Percentiles rank a stretch among this genome's conserved stretches.
phyloP scores from a whole-genome alignment of 1,140 invertebrate genomes.

The Zaprionus capensis region DNA sequence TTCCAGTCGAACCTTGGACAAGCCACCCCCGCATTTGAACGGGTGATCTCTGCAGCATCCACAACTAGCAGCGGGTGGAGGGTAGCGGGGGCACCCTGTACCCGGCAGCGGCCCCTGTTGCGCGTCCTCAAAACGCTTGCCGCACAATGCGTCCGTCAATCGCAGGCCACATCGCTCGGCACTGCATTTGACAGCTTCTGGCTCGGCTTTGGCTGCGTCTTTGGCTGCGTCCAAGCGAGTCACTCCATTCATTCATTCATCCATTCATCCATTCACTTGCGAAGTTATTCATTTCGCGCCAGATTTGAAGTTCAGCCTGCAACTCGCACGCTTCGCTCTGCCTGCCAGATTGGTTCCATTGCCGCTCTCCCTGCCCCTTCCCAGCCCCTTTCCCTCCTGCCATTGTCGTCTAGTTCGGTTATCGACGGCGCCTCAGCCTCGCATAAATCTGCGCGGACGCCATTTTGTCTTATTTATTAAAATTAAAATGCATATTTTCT shows the following conservation, averaged over 20 bases:
- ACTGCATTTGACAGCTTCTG: constrained; percentile 70
- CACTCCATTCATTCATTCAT: constrained; percentile 13
- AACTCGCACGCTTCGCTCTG: constrained; percentile 13
- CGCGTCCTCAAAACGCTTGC: constrained; percentile 73
- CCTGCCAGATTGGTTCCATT: constrained; percentile 69
- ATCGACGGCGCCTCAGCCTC: constrained; percentile 54
- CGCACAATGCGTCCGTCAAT: constrained; percentile 78
- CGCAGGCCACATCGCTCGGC: constrained; percentile 54
- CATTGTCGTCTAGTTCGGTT: constrained; percentile 67
- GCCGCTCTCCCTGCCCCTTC: background rate
- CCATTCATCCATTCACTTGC: constrained; percentile 49
- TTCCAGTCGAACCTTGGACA: constrained; percentile 56
- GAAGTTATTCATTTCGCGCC: constrained; percentile 69
- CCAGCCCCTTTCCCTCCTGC: constrained; percentile 6
- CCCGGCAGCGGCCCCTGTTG: constrained; percentile 60
- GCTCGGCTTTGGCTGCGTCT: constrained; percentile 26
- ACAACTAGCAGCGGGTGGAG: background rate
- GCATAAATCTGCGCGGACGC: constrained; percentile 68
- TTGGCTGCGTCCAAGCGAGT: background rate
- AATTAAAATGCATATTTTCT: constrained; percentile 75
- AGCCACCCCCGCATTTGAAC: constrained; percentile 42
- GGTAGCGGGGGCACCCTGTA: background rate
- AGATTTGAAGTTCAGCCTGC: constrained; percentile 72
- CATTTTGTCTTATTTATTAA: constrained; percentile 80
- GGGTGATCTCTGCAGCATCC: constrained; percentile 25